Evolutionary conservation across 2,113 vertebrate genomes (phyloP), one percentile per base, ranked within the genome.

Genomic region (Onychostoma macrolepis): DNA sequence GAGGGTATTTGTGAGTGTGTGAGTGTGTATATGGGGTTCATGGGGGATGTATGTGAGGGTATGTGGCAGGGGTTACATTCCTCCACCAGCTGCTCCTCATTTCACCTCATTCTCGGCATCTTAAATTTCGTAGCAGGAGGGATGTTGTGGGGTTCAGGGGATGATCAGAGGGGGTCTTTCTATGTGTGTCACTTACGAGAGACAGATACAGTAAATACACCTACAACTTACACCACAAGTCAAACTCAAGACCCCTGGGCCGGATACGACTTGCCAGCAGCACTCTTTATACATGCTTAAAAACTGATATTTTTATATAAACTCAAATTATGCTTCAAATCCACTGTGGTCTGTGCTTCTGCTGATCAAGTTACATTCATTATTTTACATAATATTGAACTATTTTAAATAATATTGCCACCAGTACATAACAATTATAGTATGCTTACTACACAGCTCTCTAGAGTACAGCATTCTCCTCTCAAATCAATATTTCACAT

Each of bases 71-170:
- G 61, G 56, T 86, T 83, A 53, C 91, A 93, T 94, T 94, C 92
- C 89, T 92, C 30, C 21, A 56, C 50, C 94, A 94, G 93, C 91
- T 94, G 93, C 90, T 91, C 89, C 90, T 87, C 80, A 93, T 94
- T 95, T 93, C 69, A 91, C 76, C 86, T 86, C 81, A 87, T 84
- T 82, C 87, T 87, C 76, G 69, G 63, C 63, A 65, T 58, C 77
- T 87, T 86, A 43, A 84, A 38, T 79, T 65, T 87, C 79, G 58
- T 77, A 88, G 86, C 85, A 84, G 85, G 33, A 38, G n/a, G 67
- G 50, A 50, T 76, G 41, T 76, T 63, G 45, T 43, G 30, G 12
- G 83, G 63, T 76, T 78, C 69, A 19, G 61, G 8, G 43, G 13
- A 24, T 6, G 61, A 21, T 13, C 63, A 53, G 36, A 72, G 77